phyloP scores from a whole-genome alignment of 30 jellyfish, hydroid and myxozoan genomes.

The Aurelia sp. region DNA sequence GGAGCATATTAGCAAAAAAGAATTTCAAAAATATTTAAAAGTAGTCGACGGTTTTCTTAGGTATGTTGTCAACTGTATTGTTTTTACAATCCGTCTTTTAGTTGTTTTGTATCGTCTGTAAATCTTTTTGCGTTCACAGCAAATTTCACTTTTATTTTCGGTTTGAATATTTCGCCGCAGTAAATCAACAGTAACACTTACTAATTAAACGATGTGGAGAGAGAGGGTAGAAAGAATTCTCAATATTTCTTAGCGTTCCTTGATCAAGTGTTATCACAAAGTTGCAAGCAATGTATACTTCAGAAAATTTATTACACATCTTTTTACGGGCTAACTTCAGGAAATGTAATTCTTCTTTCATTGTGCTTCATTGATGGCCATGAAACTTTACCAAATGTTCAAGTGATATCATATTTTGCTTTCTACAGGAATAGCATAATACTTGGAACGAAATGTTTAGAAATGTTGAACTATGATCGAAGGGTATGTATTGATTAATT shows the following conservation, averaged over 20 bases:
- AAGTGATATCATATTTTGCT: not conserved
- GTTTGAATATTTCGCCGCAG: not conserved
- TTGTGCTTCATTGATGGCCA: too few relatives aligned
- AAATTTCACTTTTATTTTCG: not conserved
- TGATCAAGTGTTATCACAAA: too few relatives aligned
- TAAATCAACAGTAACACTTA: too few relatives aligned
- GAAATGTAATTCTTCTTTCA: too few relatives aligned
- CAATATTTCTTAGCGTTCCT: too few relatives aligned
- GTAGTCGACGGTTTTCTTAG: constrained; percentile 93
- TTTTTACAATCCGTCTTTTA: not conserved
- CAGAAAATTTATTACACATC: too few relatives aligned
- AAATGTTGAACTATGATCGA: constrained; percentile 88
- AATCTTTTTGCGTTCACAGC: not conserved
- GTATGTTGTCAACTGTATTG: constrained; percentile 32
- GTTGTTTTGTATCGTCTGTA: not conserved
- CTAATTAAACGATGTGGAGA: too few relatives aligned
- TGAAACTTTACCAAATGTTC: too few relatives aligned
- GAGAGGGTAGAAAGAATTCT: too few relatives aligned
- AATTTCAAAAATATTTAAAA: constrained; percentile 82
- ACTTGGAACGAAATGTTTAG: constrained; percentile 94
- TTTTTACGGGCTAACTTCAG: too few relatives aligned
- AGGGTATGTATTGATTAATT: constrained; percentile 58
- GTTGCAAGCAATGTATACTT: too few relatives aligned
- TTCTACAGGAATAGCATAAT: constrained; percentile 76
- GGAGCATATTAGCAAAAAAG: constrained; percentile 90